Conservation (phyloP, 1,140 invertebrate species). For the Homarus americanus region DNA sequence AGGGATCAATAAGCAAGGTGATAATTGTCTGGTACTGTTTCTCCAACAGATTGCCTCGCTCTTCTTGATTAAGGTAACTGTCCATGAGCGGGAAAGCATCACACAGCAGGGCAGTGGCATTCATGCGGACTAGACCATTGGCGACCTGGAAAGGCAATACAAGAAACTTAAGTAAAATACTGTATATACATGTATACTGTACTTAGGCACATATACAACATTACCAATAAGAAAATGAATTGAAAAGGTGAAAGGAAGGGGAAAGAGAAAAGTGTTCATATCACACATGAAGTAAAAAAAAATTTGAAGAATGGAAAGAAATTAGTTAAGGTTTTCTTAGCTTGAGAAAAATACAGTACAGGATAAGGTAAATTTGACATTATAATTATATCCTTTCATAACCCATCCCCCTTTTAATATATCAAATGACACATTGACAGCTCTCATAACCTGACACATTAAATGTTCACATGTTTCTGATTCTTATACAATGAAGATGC, state of each 20-base stretch:
- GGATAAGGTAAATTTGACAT: too few relatives aligned
- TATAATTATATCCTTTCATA: too few relatives aligned
- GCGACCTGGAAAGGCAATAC: slow-evolving; percentile 75
- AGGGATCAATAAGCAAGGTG: slow-evolving; percentile 77
- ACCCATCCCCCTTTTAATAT: too few relatives aligned
- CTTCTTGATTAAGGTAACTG: slow-evolving; percentile 75
- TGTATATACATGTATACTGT: not conserved
- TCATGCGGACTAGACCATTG: slow-evolving; percentile 77
- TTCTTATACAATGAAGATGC: too few relatives aligned
- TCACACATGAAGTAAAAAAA: not conserved
- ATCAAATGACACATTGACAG: too few relatives aligned
- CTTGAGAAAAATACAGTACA: too few relatives aligned
- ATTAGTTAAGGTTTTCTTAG: not conserved
- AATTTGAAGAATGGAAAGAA: not conserved
- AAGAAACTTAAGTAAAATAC: not conserved
- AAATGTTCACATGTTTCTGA: too few relatives aligned
- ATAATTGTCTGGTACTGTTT: slow-evolving; percentile 78
- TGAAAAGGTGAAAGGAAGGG: not conserved
- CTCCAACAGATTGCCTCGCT: slow-evolving; percentile 76
- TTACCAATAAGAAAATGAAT: not conserved
- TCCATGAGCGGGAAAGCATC: slow-evolving; percentile 78
- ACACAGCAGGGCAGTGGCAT: slow-evolving; percentile 77
- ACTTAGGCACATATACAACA: not conserved
- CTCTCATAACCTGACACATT: too few relatives aligned
- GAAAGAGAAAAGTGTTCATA: too few relatives aligned